These are phyloP conservation scores for Lepeophtheirus salmonis DNA, from an alignment of 1,140 invertebrate genomes.

Conservation along the genomic window DNA sequence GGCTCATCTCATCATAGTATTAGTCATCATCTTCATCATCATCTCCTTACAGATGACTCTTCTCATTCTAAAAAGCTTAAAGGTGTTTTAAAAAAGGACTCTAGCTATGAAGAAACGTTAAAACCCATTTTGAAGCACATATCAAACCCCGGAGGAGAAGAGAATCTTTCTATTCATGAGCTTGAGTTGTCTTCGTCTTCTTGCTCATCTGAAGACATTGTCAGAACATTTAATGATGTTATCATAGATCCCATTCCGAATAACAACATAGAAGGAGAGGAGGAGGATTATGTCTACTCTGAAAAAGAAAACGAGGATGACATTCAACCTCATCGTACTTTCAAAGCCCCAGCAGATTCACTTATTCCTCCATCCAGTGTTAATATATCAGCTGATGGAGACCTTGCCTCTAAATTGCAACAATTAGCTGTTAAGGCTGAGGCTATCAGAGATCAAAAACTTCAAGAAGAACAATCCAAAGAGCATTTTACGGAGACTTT, in stretches of 20 bases:
- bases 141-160: background rate
- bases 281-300: background rate
- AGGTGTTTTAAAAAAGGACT: constrained; percentile 10
- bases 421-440: background rate
- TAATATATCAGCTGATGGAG: background rate
- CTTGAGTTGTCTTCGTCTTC: background rate
- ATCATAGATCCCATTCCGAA: background rate
- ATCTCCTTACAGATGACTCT: too few species aligned
- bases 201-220: background rate
- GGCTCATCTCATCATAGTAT: background rate
- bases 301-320: background rate
- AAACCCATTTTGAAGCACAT: constrained; percentile 7
- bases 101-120: constrained; percentile 13
- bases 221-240: background rate
- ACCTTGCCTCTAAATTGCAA: background rate
- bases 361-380: background rate
- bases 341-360: too few species aligned
- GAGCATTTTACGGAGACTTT: background rate
- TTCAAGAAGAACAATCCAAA: background rate
- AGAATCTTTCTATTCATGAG: background rate
- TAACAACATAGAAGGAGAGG: background rate
- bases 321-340: background rate
- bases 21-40: too few species aligned
- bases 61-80: background rate
- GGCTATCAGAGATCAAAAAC: background rate